Conservation (phyloP, 2,888 invertebrate species). For the Lottia scabra region DNA sequence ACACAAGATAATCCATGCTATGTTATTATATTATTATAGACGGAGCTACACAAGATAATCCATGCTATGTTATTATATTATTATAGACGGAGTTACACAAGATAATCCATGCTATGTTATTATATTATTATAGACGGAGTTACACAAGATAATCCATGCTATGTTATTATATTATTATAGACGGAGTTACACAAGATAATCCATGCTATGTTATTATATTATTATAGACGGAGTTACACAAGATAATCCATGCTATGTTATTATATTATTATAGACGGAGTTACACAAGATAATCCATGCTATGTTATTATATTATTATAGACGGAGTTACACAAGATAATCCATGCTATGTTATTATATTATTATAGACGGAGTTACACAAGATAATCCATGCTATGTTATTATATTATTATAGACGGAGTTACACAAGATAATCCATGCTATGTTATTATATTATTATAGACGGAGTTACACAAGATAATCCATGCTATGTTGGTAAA, state of each 20-base stretch:
- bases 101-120: constrained; percentile 85
- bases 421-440: no score
- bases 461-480: constrained; percentile 82
- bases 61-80: constrained; percentile 7
- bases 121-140: constrained; percentile 72
- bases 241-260: no score
- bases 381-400: constrained; percentile 86
- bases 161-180: constrained; percentile 61
- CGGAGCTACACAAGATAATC: no score
- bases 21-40: constrained; percentile 77
- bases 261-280: constrained; percentile 71
- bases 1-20: constrained; percentile 85
- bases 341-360: neutral
- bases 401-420: constrained; percentile 73
- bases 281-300: constrained; percentile 87
- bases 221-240: no score
- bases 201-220: constrained; percentile 84
- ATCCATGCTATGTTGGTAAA: constrained; percentile 88
- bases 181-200: constrained; percentile 83
- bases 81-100: constrained; percentile 79
- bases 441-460: constrained; percentile 47
- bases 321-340: no score
- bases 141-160: no score
- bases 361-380: constrained; percentile 77
- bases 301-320: constrained; percentile 78